Base-by-base conservation (phyloP, 2,113 vertebrate species). In the Electrona antarctica region DNA sequence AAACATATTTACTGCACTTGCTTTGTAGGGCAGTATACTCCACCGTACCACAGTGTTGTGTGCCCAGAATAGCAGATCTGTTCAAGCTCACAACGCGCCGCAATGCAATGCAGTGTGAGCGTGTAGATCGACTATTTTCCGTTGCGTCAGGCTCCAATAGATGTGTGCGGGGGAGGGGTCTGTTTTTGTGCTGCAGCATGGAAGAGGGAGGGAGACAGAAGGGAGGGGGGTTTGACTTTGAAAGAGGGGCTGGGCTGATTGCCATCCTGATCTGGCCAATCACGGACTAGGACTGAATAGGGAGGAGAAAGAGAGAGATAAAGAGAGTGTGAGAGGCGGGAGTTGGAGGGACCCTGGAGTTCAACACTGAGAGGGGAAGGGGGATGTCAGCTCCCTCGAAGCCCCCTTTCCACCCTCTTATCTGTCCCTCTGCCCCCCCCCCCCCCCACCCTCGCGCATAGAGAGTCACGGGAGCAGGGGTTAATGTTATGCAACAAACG, bases 401-500 rank as follows among this genome's bases (percentile, higher is more conserved):
- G 88, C 76, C 76, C 81, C 72, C 84, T 85, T 76, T 88, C 33
- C 15, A 8, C 28, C 13, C 58, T n/a, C 61, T 21, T 70, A 41
- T 60, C 86, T 85, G 80, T 87, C 74, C 61, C 66, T 71, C 70
- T 68, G 47, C 78, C 73, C 72, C 70, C 69, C 7, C 79, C 21
- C 9, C 63, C 82, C 80, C 81, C 79, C 21, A 7, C 63, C 82
- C 80, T 79, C 66, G 7, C 73, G 64, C 85, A 82, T 88, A 81
- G 54, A 88, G 89, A 90, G 92, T 92, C 91, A 88, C 87, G 89
- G 90, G 91, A 77, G 86, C 74, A 92, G 79, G 92, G 93, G 92
- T 94, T 95, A 93, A 93, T 93, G 90, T 93, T 92, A 93, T 93
- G 89, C 93, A 93, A 88, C 89, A 91, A 73, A 71, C 77, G 33